Base-by-base conservation (phyloP, 2,888 invertebrate genomes). In the Malacosoma neustria region DNA sequence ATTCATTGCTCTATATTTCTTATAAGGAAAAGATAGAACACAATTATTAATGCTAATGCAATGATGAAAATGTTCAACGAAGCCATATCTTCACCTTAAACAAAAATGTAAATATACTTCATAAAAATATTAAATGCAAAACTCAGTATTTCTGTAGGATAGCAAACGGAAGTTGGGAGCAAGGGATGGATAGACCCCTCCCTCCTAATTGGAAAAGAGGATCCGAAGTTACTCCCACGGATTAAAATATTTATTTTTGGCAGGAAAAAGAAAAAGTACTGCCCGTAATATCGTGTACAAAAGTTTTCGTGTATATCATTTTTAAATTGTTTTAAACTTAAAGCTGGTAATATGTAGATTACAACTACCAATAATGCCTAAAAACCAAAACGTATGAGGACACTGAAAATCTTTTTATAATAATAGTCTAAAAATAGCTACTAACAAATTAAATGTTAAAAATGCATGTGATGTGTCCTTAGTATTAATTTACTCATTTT, bases 221-320 rank as follows among this genome's bases (percentile, higher is more conserved):
- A 62, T 55, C 55, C 56, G 43, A 63, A 70, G 68, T 61, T 66
- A 62, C 63, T 48, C 57, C 61, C 60, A 49, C 61, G 66, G 77
- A 77, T 80, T 80, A 77, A 72, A 74, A 79, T 80, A 77, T 76
- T 79, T 79, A 79, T 80, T 75, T 80, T 77, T 71, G 69, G 29
- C 66, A 58, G 63, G 61, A 63, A 61, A 57, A 77, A 77, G 75
- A 79, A 77, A 76, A 74, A 66, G 67, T 61, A 58, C 46, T 39
- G 49, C 39, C 29, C 35, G 68, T 68, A 71, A 50, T 38, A 60
- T 57, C 41, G 39, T 11, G 2, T 0, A 11, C 33, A 36, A 33
- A 44, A 42, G 12, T 15, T 4, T 14, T 34, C 13, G 35, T 30
- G 15, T 31, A 11, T 30, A 13, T n/a, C 14, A 9, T 32, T 29